Evolutionary conservation across 2,797 vertebrate genomes (phyloP).

Genomic region (Chromobotia macracanthus): DNA sequence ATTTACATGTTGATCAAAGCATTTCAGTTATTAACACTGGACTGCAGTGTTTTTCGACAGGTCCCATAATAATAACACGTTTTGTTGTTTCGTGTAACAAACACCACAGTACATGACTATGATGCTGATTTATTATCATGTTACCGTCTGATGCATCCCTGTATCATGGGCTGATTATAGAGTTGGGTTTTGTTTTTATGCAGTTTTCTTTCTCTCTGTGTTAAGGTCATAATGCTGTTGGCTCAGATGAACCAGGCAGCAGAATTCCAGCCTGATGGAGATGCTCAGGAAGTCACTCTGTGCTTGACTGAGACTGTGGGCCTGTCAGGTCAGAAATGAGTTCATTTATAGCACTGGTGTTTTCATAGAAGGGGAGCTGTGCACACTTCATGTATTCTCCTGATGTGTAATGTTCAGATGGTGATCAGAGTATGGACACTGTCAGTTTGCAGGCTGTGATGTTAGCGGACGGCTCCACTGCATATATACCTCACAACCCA

Average conservation of each 20-base stretch:
- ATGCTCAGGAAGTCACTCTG: conserved; percentile 90
- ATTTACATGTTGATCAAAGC: not conserved
- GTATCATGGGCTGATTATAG: too few relatives aligned
- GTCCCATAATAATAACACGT: too few relatives aligned
- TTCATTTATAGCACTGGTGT: not conserved
- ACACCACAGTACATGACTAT: too few relatives aligned
- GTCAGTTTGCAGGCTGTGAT: conserved; percentile 96
- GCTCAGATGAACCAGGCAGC: conserved; percentile 94
- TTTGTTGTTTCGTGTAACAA: too few relatives aligned
- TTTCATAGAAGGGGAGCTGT: not conserved
- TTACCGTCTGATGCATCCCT: too few relatives aligned
- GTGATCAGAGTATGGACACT: conserved; percentile 91
- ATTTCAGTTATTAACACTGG: too few relatives aligned
- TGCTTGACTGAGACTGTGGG: conserved; percentile 93
- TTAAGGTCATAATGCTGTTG: conserved; percentile 85
- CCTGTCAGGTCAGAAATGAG: conserved; percentile 76
- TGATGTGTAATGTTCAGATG: conserved; percentile 75
- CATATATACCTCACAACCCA: conserved; percentile 92
- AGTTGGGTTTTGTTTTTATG: too few relatives aligned
- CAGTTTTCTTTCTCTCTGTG: not conserved
- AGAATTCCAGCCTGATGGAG: conserved; percentile 93
- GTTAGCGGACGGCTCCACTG: conserved; percentile 93
- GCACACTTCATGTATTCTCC: not conserved
- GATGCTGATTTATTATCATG: too few relatives aligned
- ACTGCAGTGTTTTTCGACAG: too few relatives aligned